These are phyloP conservation scores for Emydura subglobosa DNA, from an alignment of 2,113 vertebrate genomes.

Conservation along the genomic window DNA sequence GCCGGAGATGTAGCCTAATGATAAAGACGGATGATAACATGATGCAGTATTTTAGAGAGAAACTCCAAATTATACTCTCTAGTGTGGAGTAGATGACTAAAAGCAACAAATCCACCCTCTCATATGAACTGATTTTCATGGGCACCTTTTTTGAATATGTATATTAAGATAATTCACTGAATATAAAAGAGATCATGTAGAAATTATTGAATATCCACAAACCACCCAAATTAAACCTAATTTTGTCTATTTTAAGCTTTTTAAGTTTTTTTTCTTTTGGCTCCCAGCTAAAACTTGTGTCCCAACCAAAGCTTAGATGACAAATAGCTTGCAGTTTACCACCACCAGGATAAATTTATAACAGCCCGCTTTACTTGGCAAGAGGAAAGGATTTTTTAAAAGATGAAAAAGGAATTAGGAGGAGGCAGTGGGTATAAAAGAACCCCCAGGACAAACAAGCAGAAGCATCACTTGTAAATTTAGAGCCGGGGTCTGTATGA, in stretches of 20 bases:
- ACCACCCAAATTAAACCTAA: background rate
- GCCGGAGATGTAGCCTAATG: background rate
- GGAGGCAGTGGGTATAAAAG: constrained; percentile 28
- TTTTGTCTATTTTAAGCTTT: background rate
- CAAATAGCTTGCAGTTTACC: constrained; percentile 11
- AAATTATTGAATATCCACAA: background rate
- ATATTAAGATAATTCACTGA: background rate
- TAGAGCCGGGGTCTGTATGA: background rate
- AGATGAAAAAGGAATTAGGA: constrained; percentile 8
- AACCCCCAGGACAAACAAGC: background rate
- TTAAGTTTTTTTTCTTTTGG: background rate
- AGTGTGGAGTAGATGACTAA: background rate
- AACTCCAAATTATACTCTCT: background rate
- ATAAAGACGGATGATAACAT: background rate
- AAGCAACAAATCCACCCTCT: background rate
- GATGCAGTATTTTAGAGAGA: background rate
- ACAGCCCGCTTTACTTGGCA: constrained; percentile 52
- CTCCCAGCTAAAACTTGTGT: constrained; percentile 15
- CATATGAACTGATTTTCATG: background rate
- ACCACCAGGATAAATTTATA: constrained; percentile 35
- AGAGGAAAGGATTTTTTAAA: constrained; percentile 19
- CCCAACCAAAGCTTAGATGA: constrained; percentile 10
- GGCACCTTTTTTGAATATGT: background rate
- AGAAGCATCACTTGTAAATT: constrained; percentile 14
- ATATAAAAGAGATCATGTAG: background rate